These are phyloP conservation scores for Holacanthus passer DNA, from an alignment of 2,113 vertebrate genomes.

Conservation along the genomic window DNA sequence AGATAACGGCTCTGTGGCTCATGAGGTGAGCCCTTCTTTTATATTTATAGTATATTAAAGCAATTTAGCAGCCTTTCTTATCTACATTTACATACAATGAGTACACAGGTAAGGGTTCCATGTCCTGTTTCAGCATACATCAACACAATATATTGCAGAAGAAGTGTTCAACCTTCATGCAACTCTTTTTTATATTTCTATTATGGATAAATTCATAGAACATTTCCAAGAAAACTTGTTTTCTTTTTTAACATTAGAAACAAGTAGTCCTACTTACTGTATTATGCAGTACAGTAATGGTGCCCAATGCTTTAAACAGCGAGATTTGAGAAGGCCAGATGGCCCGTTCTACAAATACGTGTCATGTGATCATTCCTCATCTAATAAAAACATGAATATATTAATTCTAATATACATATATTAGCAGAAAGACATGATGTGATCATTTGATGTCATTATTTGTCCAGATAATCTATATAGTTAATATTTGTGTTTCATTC, in stretches of 20 bases:
- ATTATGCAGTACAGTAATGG: neutral
- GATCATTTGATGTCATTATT: neutral
- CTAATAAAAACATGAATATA: neutral
- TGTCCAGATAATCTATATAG: neutral
- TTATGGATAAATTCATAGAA: neutral
- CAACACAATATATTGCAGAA: neutral
- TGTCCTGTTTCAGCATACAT: neutral
- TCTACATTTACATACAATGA: neutral
- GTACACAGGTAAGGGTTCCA: neutral
- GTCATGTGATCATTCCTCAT: neutral
- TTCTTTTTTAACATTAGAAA: neutral
- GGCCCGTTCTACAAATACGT: neutral
- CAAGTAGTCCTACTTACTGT: neutral
- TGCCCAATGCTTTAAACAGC: slow-evolving; percentile 7
- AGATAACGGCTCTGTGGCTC: slow-evolving; percentile 83
- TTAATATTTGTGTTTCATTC: neutral
- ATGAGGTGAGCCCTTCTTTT: slow-evolving; percentile 83
- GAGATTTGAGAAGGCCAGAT: slow-evolving; percentile 18
- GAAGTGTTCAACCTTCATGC: neutral
- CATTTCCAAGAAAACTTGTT: neutral
- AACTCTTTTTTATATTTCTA: neutral
- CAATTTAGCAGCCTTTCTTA: neutral
- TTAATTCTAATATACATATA: neutral
- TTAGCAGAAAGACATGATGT: neutral
- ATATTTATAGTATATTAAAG: neutral